Evolutionary conservation across 37 sponge, comb jelly and placozoan genomes (phyloP).

Genomic region (Petrosia ficiformis): DNA sequence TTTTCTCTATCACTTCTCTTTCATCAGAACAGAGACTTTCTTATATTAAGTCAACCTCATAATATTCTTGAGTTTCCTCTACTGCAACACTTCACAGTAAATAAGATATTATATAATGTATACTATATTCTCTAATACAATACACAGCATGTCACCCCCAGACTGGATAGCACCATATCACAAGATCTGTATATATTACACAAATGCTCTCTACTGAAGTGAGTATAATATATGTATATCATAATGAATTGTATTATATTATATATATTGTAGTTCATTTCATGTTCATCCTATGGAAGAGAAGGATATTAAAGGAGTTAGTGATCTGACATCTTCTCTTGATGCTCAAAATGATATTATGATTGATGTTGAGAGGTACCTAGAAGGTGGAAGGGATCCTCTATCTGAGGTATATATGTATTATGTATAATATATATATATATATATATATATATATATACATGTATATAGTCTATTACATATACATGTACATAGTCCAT

Average conservation of each 20-base stretch:
- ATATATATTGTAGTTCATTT: slow-evolving; percentile 2
- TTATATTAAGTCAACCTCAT: slow-evolving; percentile 83
- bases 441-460: background rate
- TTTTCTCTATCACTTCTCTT: background rate
- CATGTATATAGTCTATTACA: too few species aligned
- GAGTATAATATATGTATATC: slow-evolving; percentile 9
- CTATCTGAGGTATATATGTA: slow-evolving; percentile 17
- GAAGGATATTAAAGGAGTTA: slow-evolving; percentile 20
- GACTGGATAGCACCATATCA: slow-evolving; percentile 40
- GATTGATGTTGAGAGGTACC: slow-evolving; percentile 59
- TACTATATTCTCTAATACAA: background rate
- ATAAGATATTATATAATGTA: background rate
- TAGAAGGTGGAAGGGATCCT: slow-evolving; percentile 62
- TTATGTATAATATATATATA: background rate
- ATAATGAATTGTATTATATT: slow-evolving; percentile 5
- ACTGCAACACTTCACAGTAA: slow-evolving; percentile 64
- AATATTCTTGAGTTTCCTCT: slow-evolving; percentile 81
- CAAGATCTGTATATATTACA: slow-evolving; percentile 91
- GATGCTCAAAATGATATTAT: slow-evolving; percentile 27
- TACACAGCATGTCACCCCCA: slow-evolving; percentile 65
- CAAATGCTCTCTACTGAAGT: slow-evolving; percentile 73
- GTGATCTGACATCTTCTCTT: slow-evolving; percentile 14
- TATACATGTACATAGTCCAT: too few species aligned
- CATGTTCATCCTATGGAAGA: background rate
- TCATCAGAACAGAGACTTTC: slow-evolving; percentile 82